Percentiles rank a stretch among this genome's conserved stretches.
These are phyloP conservation scores for Pteropus alecto DNA, from an alignment of 2,113 vertebrate genomes.

Conservation along the genomic window DNA sequence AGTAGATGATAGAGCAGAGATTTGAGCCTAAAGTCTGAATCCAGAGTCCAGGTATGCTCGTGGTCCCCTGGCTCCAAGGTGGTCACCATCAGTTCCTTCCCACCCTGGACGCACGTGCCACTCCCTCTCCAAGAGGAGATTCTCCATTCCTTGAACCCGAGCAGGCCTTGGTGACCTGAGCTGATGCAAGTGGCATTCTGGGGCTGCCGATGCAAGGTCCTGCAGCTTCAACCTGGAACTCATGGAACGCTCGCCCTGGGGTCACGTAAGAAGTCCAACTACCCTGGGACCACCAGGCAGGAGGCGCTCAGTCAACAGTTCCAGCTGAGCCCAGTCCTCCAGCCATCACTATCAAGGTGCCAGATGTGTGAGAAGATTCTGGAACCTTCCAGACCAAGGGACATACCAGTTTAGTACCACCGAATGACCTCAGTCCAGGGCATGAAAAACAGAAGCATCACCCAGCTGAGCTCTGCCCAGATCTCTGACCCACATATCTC, in stretches of 20 bases:
- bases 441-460: neutral
- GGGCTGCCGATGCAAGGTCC: neutral
- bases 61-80: rapidly evolving
- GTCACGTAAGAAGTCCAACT: neutral
- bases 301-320: neutral
- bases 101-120: rapidly evolving
- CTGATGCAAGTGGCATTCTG: neutral
- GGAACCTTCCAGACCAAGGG: neutral
- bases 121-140: neutral
- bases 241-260: neutral
- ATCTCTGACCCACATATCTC: neutral
- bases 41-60: rapidly evolving
- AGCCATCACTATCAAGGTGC: neutral
- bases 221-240: neutral
- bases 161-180: neutral
- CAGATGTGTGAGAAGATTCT: neutral
- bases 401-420: neutral
- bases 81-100: neutral
- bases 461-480: neutral
- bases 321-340: neutral
- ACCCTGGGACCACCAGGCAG: rapidly evolving
- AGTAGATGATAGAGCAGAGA: neutral
- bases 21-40: neutral
- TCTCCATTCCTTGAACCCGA: neutral
- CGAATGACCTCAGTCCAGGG: neutral